A percentile compares a stretch with the other conserved stretches of the same genome.
Evolutionary conservation across 2,113 vertebrate species (phyloP).

Genomic region (Anarrhichthys ocellatus): DNA sequence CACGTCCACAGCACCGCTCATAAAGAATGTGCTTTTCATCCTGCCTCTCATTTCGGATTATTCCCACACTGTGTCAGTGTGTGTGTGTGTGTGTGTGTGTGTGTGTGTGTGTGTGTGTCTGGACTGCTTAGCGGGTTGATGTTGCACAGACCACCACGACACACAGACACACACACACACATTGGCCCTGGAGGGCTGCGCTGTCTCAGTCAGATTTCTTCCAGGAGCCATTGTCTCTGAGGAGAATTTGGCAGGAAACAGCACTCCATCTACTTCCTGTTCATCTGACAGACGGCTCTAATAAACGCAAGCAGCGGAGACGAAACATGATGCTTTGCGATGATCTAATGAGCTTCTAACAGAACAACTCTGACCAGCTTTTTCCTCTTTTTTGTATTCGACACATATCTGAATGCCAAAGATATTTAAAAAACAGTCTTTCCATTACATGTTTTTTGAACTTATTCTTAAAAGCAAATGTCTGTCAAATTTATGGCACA

Average conservation of each 20-base stretch:
- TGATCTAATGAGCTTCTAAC: slow-evolving; percentile 17
- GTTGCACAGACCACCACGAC: slow-evolving; percentile 37
- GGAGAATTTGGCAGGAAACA: slow-evolving; percentile 69
- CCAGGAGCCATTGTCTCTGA: slow-evolving; percentile 59
- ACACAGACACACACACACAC: background rate
- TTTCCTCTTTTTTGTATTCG: background rate
- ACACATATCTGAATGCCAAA: background rate
- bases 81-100: background rate
- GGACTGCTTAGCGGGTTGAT: slow-evolving; percentile 1
- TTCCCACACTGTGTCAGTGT: slow-evolving; percentile 25
- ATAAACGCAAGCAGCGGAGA: slow-evolving; percentile 25
- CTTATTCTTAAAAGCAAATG: too few species aligned
- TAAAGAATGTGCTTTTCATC: slow-evolving; percentile 31
- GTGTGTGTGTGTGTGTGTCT: background rate
- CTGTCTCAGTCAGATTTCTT: slow-evolving; percentile 60
- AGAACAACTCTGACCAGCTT: background rate
- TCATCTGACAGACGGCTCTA: slow-evolving; percentile 25
- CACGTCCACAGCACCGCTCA: background rate
- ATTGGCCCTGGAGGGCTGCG: background rate
- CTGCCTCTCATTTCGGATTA: background rate
- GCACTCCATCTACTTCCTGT: slow-evolving; percentile 66
- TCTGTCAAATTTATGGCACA: background rate
- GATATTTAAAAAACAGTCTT: background rate
- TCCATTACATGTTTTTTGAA: too few species aligned
- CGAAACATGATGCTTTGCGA: background rate